Evolutionary conservation across 2,113 vertebrate genomes (phyloP).

Genomic region (Nothoprocta perdicaria): DNA sequence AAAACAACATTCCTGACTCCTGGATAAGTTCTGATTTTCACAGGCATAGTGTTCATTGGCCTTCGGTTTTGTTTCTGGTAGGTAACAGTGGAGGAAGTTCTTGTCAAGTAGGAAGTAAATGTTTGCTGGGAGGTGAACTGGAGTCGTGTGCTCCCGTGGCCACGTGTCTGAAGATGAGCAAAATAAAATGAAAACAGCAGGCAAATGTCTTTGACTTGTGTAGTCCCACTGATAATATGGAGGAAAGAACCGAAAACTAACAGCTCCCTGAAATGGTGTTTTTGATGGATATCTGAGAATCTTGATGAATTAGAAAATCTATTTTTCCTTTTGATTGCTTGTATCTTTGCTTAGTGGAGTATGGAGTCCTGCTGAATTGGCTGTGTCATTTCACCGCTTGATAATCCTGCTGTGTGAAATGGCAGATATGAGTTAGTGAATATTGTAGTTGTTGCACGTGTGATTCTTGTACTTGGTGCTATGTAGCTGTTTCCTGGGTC

Average conservation of each 20-base stretch:
- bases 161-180: background rate
- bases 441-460: background rate
- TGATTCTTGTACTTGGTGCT: background rate
- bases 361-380: background rate
- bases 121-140: background rate
- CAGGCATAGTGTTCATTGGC: background rate
- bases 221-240: background rate
- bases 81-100: background rate
- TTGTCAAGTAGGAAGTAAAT: background rate
- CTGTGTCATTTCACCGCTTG: background rate
- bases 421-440: background rate
- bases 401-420: background rate
- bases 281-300: background rate
- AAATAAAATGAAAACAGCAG: background rate
- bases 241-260: background rate
- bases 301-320: background rate
- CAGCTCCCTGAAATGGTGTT: background rate
- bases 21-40: background rate
- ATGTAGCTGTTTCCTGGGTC: background rate
- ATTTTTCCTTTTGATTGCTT: background rate
- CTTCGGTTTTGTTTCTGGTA: background rate
- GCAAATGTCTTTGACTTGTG: background rate
- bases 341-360: background rate
- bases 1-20: background rate
- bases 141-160: background rate